Base-by-base conservation (phyloP, 1,140 invertebrate genomes). In the Triops cancriformis region DNA sequence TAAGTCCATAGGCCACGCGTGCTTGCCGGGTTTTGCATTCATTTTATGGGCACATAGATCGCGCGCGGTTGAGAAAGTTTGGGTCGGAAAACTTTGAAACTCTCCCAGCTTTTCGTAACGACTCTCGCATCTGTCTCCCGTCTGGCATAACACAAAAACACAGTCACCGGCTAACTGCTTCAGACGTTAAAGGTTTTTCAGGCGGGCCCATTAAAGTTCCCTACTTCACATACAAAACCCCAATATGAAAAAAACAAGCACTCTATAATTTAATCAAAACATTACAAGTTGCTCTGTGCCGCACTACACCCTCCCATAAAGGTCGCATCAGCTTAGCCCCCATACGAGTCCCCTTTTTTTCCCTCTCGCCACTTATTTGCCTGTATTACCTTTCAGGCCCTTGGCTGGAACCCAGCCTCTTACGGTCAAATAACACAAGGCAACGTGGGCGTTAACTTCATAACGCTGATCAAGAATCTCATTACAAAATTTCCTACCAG, bases 61-160 rank as follows among this genome's bases (percentile, higher is more conserved):
- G 51, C 51, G 51, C 51, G 51, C 23, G 51, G 51, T 64, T 64
- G 18, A 64, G 51, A 64, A 64, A 64, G 51, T 64, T 64, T 18
- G 14, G 18, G 51, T 18, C 18, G 51, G 51, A 64, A 64, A 64
- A 64, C 51, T 64, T 37, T 64, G n/a, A 64, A 64, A 64, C 23
- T 64, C 51, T 64, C 51, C n/a, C 51, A 64, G 51, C 51, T 64
- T 64, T 64, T 64, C 51, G 14, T 64, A 64, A 64, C 51, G 51
- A 64, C 51, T n/a, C 23, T 64, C 51, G 51, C 51, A 64, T 64
- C 51, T 64, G 51, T 64, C 51, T 64, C 51, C 51, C 51, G 51
- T 64, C 51, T 64, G n/a, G 51, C 51, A 23, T 64, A 64, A 64
- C 51, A 64, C 51, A 64, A 64, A 64, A 64, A 64, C 51, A 64